These are phyloP conservation scores for Neopipo cinnamomea DNA, from an alignment of 2,113 vertebrate species.

Conservation along the genomic window DNA sequence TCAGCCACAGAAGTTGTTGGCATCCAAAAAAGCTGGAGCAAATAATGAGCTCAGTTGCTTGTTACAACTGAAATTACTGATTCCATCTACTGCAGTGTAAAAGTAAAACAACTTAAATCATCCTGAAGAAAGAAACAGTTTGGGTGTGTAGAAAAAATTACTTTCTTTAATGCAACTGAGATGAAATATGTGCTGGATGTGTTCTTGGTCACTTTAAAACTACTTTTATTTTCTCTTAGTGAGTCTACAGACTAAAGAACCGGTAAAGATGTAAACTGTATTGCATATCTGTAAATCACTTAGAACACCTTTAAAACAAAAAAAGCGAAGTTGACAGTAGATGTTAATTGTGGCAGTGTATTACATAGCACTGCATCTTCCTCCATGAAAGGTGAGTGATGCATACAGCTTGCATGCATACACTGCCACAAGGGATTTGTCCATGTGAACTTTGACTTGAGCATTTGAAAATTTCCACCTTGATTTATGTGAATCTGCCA, in stretches of 20 bases:
- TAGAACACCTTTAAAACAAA: neutral
- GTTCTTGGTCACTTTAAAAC: neutral
- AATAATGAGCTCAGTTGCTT: conserved; percentile 53
- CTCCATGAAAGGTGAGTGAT: neutral
- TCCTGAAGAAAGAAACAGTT: neutral
- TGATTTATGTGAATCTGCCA: neutral
- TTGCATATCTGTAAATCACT: neutral
- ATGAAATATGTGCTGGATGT: neutral
- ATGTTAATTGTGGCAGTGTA: neutral
- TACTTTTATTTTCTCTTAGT: neutral
- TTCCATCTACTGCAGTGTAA: conserved; percentile 12
- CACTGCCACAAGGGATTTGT: neutral
- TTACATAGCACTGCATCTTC: neutral
- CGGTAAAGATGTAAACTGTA: neutral
- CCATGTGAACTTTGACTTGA: neutral
- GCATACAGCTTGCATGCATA: neutral
- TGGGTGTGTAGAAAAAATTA: neutral
- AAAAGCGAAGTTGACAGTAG: neutral
- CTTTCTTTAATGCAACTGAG: neutral
- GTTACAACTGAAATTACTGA: conserved; percentile 26
- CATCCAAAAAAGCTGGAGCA: conserved; percentile 20
- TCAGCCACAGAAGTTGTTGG: conserved; percentile 5
- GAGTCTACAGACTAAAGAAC: neutral
- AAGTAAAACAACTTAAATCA: conserved; percentile 53
- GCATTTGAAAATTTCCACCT: neutral